A percentile compares a stretch with the other conserved stretches of the same genome.
phyloP scores from a whole-genome alignment of 2,113 vertebrate genomes.

The Eretmochelys imbricata region DNA sequence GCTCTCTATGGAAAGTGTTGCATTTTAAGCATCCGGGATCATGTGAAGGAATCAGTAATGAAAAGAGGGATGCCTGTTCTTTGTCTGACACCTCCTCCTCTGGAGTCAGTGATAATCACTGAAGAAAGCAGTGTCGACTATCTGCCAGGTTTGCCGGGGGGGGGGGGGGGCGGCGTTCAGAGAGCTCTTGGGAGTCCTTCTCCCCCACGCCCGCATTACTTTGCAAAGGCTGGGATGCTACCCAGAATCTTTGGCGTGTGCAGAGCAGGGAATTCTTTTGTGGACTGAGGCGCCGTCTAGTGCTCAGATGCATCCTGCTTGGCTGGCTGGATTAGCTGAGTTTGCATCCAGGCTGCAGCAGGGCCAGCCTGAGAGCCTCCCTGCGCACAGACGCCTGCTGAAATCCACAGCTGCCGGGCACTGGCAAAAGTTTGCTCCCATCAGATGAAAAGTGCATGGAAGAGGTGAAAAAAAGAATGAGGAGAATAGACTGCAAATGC shows the following conservation, averaged over 20 bases:
- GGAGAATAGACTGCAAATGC: background rate
- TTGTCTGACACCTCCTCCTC: background rate
- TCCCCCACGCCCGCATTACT: background rate
- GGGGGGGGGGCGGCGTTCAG: too few relatives aligned
- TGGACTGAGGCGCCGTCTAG: background rate
- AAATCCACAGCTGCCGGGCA: background rate
- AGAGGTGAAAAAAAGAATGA: background rate
- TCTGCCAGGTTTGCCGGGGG: background rate
- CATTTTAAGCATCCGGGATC: slow-evolving; percentile 20
- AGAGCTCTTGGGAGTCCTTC: background rate
- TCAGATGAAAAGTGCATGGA: background rate
- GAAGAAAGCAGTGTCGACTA: background rate
- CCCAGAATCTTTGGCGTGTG: background rate
- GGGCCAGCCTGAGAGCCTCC: background rate
- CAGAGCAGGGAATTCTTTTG: background rate
- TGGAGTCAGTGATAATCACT: accelerated
- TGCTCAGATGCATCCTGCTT: background rate
- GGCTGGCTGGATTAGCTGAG: background rate
- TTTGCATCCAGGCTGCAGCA: background rate
- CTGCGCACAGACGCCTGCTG: background rate
- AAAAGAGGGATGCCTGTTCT: background rate
- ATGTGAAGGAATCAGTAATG: background rate
- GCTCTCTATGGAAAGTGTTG: slow-evolving; percentile 26
- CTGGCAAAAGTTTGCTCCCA: background rate
- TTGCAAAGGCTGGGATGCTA: background rate